These are phyloP conservation scores for Triplophysa yarkandensis DNA, from an alignment of 2,797 vertebrate genomes.

Conservation along the genomic window DNA sequence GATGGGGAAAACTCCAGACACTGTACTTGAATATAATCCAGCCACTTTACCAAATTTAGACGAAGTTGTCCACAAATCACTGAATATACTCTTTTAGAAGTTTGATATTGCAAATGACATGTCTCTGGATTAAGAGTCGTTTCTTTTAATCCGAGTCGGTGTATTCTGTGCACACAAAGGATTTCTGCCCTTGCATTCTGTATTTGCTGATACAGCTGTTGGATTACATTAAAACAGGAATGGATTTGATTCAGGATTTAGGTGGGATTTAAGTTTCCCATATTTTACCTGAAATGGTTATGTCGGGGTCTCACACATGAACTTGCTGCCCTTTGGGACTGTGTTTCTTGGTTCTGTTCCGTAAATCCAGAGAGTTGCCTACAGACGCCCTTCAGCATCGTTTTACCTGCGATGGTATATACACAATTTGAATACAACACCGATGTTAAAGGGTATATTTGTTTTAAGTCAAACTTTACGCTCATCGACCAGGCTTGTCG, in stretches of 20 bases:
- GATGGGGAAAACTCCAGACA: no score
- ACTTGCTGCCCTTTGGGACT: background rate
- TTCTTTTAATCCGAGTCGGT: conserved; percentile 14
- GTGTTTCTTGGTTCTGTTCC: background rate
- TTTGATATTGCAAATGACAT: background rate
- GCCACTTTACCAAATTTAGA: background rate
- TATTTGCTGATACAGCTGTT: conserved; percentile 10
- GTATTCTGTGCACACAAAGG: conserved; percentile 11
- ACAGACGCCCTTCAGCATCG: background rate
- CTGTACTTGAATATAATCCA: no score
- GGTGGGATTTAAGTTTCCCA: background rate
- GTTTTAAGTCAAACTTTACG: no score
- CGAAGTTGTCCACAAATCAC: background rate
- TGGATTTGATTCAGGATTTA: conserved; percentile 34
- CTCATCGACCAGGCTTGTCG: background rate
- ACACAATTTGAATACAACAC: no score
- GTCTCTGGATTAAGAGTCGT: conserved; percentile 10
- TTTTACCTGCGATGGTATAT: background rate
- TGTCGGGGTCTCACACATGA: background rate
- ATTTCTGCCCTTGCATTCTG: background rate
- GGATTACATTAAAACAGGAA: conserved; percentile 5
- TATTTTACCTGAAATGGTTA: background rate
- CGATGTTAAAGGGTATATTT: no score
- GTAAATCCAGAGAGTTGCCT: background rate
- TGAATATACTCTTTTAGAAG: background rate